Conservation (phyloP, 2,113 vertebrate genomes). For the Numenius arquata region DNA sequence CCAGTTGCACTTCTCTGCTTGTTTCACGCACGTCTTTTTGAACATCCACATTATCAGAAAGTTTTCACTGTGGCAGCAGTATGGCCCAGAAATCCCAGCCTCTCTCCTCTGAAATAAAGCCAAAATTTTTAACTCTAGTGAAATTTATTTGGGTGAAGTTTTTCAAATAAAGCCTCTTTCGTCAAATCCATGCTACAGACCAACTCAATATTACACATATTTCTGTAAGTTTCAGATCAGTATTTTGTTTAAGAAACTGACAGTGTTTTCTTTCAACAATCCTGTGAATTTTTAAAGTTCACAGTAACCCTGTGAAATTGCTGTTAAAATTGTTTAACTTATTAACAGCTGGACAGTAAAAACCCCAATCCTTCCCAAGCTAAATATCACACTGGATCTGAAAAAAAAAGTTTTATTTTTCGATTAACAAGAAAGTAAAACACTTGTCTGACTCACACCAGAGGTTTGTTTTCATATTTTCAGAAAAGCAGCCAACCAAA, state of each 20-base stretch:
- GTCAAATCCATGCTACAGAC: neutral
- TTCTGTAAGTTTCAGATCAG: neutral
- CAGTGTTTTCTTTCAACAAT: neutral
- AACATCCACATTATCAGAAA: neutral
- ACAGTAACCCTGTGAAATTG: neutral
- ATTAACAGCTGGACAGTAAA: neutral
- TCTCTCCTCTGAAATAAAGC: neutral
- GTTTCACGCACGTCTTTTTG: neutral
- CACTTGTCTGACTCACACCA: neutral
- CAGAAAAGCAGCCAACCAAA: neutral
- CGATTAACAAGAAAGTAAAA: neutral
- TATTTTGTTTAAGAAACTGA: neutral
- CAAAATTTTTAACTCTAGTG: neutral
- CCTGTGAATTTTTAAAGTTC: neutral
- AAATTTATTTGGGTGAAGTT: neutral
- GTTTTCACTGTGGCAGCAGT: neutral
- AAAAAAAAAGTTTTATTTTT: neutral
- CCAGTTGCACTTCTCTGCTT: neutral
- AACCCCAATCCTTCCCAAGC: neutral
- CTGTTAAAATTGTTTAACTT: neutral
- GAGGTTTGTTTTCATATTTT: neutral
- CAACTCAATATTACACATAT: neutral
- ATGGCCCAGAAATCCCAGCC: neutral
- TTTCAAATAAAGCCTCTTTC: neutral
- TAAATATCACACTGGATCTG: neutral